A percentile compares a stretch with the other conserved stretches of the same genome.
These are phyloP conservation scores for Mesochorus sp. DNA, from an alignment of 2,888 invertebrate species.

Conservation along the genomic window DNA sequence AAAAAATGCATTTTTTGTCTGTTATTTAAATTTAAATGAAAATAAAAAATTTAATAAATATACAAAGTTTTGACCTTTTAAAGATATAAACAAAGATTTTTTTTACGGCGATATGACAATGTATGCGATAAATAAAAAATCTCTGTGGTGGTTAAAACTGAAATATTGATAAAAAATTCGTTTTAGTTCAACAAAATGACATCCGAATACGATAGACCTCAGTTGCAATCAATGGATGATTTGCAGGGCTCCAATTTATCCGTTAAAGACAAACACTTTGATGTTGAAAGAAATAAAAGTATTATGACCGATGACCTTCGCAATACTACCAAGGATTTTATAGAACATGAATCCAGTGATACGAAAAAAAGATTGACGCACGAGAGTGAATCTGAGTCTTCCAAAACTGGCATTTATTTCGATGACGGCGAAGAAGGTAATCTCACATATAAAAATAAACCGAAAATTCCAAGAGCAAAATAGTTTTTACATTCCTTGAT, in stretches of 20 bases:
- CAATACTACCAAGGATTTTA: constrained; percentile 51
- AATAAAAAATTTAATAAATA: too few relatives aligned
- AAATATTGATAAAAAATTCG: neutral
- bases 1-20: too few relatives aligned
- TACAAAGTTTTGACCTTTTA: too few relatives aligned
- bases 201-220: constrained; percentile 41
- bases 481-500: too few relatives aligned
- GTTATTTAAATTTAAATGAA: too few relatives aligned
- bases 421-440: constrained; percentile 28
- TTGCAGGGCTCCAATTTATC: constrained; percentile 37
- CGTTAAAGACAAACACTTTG: constrained; percentile 54
- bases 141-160: too few relatives aligned
- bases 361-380: neutral
- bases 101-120: too few relatives aligned
- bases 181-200: constrained; percentile 54
- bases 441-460: constrained; percentile 45
- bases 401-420: neutral
- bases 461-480: constrained; percentile 58
- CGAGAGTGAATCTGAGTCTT: neutral
- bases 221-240: constrained; percentile 35
- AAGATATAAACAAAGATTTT: too few relatives aligned
- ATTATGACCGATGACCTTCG: constrained; percentile 5
- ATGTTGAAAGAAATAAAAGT: constrained; percentile 48
- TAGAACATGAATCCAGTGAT: neutral
- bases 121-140: too few relatives aligned